Evolutionary conservation across 2,888 invertebrate genomes (phyloP), one percentile per base, ranked within the genome.

Genomic region (Camponotus fellah): DNA sequence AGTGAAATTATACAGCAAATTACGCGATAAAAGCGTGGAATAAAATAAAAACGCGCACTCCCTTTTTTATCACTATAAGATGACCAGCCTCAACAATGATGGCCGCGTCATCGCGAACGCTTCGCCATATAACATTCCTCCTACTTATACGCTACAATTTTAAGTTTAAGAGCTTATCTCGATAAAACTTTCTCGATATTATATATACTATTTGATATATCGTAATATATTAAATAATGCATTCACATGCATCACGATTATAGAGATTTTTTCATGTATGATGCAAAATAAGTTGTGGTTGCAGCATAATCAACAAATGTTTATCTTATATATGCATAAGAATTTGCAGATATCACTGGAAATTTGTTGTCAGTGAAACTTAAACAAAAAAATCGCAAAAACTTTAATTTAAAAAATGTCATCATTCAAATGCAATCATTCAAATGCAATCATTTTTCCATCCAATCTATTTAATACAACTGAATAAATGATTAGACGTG

Each of bases 111-210:
- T 88, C 87, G 85, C 87, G 84, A 88, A 88, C 87, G 83, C 84
- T 72, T 77, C 40, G 40, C 53, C n/a, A 56, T 56, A 32, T 49
- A 82, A 68, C 80, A 84, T 85, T 76, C 71, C 80, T 34, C 32
- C 40, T 43, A 12, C 6, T 12, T 53, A 46, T 64, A 77, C 40
- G 58, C 79, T 82, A 83, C 64, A 17, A 21, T 62, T 79, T 84
- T 84, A 87, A 81, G 49, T 76, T 83, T 86, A 89, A 89, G 81
- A n/a, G 53, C 49, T 87, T 89, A 89, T 84, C 26, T 26, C 72
- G 69, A 60, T 87, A 88, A 49, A 88, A 88, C 86, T 88, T 89
- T 88, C 88, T 88, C 84, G 32, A 84, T 64, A 75, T 89, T 85
- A 87, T 65, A 83, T 68, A 84, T 85, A 86, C 65, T 87, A 87